Evolutionary conservation across 2,888 invertebrate species (phyloP).

Genomic region (Euphydryas editha): DNA sequence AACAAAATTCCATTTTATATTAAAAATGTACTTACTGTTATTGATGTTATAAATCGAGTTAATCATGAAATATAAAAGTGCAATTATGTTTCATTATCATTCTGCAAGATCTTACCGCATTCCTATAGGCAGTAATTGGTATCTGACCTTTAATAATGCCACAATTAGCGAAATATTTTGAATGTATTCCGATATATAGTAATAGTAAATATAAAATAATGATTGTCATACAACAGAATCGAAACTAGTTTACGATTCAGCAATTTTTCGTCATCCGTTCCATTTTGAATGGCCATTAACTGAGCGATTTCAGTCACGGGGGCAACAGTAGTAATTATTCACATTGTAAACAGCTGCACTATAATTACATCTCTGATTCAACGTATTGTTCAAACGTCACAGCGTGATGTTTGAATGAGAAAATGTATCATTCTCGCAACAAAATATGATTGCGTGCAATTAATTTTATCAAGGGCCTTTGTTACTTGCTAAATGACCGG

Average conservation of each 20-base stretch:
- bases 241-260: slow-evolving; percentile 42
- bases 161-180: background rate
- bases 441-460: slow-evolving; percentile 45
- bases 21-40: background rate
- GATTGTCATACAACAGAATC: slow-evolving; percentile 11
- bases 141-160: background rate
- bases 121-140: background rate
- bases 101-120: background rate
- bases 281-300: slow-evolving; percentile 63
- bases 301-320: slow-evolving; percentile 73
- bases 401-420: slow-evolving; percentile 51
- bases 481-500: slow-evolving; percentile 36
- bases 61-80: background rate
- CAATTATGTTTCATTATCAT: background rate
- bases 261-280: slow-evolving; percentile 60
- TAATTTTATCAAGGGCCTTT: slow-evolving; percentile 44
- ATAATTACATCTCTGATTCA: slow-evolving; percentile 76
- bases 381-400: slow-evolving; percentile 76
- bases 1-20: background rate
- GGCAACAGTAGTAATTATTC: slow-evolving; percentile 72
- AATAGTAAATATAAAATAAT: background rate
- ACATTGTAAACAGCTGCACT: slow-evolving; percentile 76
- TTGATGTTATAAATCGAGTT: background rate
- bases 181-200: background rate
- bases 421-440: slow-evolving; percentile 49